Evolutionary conservation across 2,888 invertebrate species (phyloP), one percentile per base, ranked within the genome.

Genomic region (Drosophila antonietae): DNA sequence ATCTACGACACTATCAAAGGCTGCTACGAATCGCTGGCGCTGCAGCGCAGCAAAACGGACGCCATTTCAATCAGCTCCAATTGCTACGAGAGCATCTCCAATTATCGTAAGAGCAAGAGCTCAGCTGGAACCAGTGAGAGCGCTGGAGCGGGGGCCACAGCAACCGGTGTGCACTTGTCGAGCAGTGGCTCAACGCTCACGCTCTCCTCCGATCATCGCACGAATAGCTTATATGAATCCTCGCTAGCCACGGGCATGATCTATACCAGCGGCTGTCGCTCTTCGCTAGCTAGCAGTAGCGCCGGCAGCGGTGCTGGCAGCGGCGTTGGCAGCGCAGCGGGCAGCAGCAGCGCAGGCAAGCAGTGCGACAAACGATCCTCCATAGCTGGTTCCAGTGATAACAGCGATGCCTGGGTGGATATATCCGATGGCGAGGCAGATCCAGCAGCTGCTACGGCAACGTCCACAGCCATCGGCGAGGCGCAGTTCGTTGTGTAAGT

Each of bases 1-100:
- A 95, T 95, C 73, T 95, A 95, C 79, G 95, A 95, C 73, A 94
- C 94, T 1, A 95, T 95, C 69, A 95, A 94, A 81, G 94, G 94
- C 39, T 91, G 91, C 70, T 92, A 93, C 62, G 93, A 93, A 53
- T 84, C 90, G 12, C 53, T 92, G 58, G 23, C 68, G 0, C 2
- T 31, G 56, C 43, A 20, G 31, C 56, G 56, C 33, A 43, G 43
- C 49, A 53, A 74, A 43, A 92, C 68, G 7, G 84, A 87, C 49
- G 83, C 80, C 53, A 73, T 90, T n/a, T 93, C 93, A 0, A 39
- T 93, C 14, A 82, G 79, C 15, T 93, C 93, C 31, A 93, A 93
- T 66, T 92, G 92, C 70, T 93, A 93, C 64, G 93, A 93, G 72
- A 92, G 91, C 62, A 93, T 93, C 23, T 84, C 89, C 15, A 89